Evolutionary conservation across 2,797 vertebrate genomes (phyloP), one percentile per base, ranked within the genome.

Genomic region (Rhabdophis nuchalis): DNA sequence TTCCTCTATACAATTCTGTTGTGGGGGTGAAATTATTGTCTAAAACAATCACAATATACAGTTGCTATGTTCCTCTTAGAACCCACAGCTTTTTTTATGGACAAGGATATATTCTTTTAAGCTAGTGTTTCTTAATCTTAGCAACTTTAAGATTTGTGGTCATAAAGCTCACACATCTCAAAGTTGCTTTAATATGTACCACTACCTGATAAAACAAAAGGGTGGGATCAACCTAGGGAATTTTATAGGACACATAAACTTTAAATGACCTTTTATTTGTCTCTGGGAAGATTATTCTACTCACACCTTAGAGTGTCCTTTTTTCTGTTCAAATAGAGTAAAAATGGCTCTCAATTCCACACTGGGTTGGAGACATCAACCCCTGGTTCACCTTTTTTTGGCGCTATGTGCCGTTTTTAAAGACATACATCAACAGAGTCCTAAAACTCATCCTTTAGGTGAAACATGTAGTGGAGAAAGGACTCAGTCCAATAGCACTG

Each of bases 121-220:
- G 12, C 20, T 41, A 41, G 36, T 41, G 36, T 23, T 72, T 11
- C 72, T 82, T 25, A 25, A 82, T 25, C 36, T 46, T 82, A 25
- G 72, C 72, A 82, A 46, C 36, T 82, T 82, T 82, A 23, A 77
- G 72, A 77, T 77, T 18, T 77, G 72, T 77, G 72, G 36, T 23
- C 36, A 11, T 11, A 36, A 77, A 82, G 36, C 36, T 46, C 72
- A 82, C 41, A 82, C 36, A 82, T 46, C 72, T 82, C 10, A 82
- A 46, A 46, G 72, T 82, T 46, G 36, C 72, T 53, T 72, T 85
- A 89, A 92, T 95, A 96, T 88, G 50, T 10, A 88, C n/a, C 36
- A 36, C 58, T 87, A 10, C 41, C 90, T 36, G 68, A 52, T 32
- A 7, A n/a, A 13, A 72, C n/a, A 3, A 46, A 87, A 57, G 12